A percentile compares a stretch with the other conserved stretches of the same genome.
Evolutionary conservation across 2,113 vertebrate genomes (phyloP).

Genomic region (Paedocypris sp.): DNA sequence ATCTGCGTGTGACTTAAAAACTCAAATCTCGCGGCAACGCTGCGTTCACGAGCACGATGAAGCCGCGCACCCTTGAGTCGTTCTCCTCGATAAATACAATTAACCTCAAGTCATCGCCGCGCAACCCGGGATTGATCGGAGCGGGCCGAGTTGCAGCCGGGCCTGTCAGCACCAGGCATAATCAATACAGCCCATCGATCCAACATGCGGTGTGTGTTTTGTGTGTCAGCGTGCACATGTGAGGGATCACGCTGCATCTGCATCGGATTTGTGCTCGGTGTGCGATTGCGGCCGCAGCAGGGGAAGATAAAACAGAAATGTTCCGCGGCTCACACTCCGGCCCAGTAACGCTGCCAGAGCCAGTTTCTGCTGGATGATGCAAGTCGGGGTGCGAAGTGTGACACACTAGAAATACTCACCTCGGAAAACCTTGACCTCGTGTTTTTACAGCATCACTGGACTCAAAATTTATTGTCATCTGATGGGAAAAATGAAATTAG

Average conservation of each 20-base stretch:
- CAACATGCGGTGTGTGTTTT: slow-evolving; percentile 2
- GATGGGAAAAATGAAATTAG: no score
- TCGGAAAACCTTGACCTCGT: no score
- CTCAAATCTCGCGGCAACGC: no score
- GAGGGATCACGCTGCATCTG: slow-evolving; percentile 7
- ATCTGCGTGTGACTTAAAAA: no score
- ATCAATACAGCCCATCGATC: slow-evolving; percentile 28
- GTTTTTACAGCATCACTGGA: no score
- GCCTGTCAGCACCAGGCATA: slow-evolving; percentile 20
- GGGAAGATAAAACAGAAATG: neutral
- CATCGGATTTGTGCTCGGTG: neutral
- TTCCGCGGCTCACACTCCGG: neutral
- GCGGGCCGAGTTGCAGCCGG: slow-evolving; percentile 5
- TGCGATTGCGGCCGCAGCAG: neutral
- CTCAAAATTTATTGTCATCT: no score
- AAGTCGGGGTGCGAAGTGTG: neutral
- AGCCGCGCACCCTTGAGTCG: slow-evolving; percentile 8
- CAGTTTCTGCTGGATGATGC: neutral
- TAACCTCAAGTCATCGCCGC: slow-evolving; percentile 17
- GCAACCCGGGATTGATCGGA: slow-evolving; percentile 20
- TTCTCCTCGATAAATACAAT: slow-evolving; percentile 23
- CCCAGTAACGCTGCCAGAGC: neutral
- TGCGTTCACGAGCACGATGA: no score
- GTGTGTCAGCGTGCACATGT: neutral
- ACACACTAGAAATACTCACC: no score